Evolutionary conservation across 2,113 vertebrate species (phyloP), one percentile per base, ranked within the genome.

Genomic region (Danio rerio): DNA sequence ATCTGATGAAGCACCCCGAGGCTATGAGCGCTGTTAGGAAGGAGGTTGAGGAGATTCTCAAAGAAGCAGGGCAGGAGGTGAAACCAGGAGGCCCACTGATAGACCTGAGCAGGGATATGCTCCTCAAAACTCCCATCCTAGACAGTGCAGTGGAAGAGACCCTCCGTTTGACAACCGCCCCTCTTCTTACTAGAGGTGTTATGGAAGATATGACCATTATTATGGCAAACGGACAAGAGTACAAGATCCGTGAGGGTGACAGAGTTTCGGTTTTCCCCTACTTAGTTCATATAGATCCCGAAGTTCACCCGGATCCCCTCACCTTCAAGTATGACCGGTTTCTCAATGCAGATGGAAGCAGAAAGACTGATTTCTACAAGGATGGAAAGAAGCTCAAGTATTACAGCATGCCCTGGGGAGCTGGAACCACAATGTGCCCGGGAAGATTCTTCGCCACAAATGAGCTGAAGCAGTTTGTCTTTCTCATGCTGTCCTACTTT

Each of bases 91-190:
- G 89, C 2, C 89, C 92, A 0, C 69, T 91, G 3, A 58, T 95
- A 55, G 55, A 92, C 66, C 88, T 94, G 65, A 94, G 90, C n/a
- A 9, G 87, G 16, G 88, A 94, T 1, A 94, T 94, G 91, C 89
- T 99, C 31, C 87, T 87, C 61, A 90, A 87, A 76, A 95, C 93
- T 0, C 94, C 95, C 0, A 11, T 97, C 83, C 86, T 99, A 87
- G 96, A 98, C 91, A 96, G 98, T 0, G 91, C 94, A 0, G 86
- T 98, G 47, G 95, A 99, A n/a, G 97, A 99, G 90, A 96, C 93
- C 0, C 90, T 99, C 1, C 87, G 97, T 1, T 87, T 99, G 85
- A 82, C 87, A 0, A 87, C 94, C 0, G 92, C 93, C 0, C 95
- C 98, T 0, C 13, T 96, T 0, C 95, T 99, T 56, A 68, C 90